Conservation (phyloP, 2,113 vertebrate genomes). For the Calyptommatus sinebrachiatus region DNA sequence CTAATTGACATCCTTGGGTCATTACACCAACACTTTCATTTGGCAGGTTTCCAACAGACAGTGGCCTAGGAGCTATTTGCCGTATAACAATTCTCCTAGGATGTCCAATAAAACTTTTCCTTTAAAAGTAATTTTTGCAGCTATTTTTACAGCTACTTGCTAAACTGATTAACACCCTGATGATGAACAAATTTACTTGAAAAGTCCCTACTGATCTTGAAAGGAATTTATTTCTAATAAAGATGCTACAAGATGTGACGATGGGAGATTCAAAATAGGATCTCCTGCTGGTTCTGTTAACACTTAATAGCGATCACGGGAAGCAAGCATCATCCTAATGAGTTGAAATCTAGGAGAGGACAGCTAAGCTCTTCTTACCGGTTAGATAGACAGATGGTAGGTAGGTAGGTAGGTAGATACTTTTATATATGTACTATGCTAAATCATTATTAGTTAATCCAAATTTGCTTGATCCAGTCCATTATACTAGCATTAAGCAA, state of each 20-base stretch:
- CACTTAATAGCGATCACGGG: neutral
- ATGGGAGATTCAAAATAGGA: neutral
- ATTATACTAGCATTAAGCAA: no score
- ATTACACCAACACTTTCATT: conserved; percentile 55
- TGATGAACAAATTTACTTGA: neutral
- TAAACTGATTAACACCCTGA: neutral
- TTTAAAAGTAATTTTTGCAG: conserved; percentile 5
- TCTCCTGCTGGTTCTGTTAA: neutral
- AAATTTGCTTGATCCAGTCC: no score
- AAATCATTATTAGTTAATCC: no score
- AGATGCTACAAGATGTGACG: neutral
- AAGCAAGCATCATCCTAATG: neutral
- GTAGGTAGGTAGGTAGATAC: no score
- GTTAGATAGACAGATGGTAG: no score
- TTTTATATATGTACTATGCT: no score
- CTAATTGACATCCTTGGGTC: conserved; percentile 61
- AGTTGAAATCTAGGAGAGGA: neutral
- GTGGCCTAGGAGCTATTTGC: conserved; percentile 24
- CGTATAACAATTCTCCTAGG: conserved; percentile 7
- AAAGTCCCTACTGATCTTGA: neutral
- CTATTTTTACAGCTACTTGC: neutral
- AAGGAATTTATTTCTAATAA: conserved; percentile 10
- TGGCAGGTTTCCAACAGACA: conserved; percentile 39
- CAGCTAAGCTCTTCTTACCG: neutral
- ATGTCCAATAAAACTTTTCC: neutral